Evolutionary conservation across 2,113 vertebrate genomes (phyloP).

Genomic region (Halichoeres trimaculatus): DNA sequence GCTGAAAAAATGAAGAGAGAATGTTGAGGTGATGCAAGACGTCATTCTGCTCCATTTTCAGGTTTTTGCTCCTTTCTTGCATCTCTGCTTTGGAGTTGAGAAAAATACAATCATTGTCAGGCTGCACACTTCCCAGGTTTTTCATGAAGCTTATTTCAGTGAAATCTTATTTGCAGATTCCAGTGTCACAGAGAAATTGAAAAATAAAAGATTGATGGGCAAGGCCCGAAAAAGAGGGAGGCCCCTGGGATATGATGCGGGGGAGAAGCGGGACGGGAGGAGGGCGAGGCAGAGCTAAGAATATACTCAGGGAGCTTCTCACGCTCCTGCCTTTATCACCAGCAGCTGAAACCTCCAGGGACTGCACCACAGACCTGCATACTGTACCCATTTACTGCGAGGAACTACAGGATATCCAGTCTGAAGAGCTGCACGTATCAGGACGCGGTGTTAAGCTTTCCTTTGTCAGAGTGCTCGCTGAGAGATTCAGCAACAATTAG

Average conservation of each 20-base stretch:
- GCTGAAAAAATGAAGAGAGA: too few relatives aligned
- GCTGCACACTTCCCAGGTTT: neutral
- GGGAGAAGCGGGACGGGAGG: constrained; percentile 12
- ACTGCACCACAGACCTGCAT: constrained; percentile 28
- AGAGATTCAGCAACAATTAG: neutral
- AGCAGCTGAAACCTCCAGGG: constrained; percentile 35
- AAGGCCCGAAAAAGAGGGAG: constrained; percentile 20
- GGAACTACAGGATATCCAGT: neutral
- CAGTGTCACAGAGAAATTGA: constrained; percentile 6
- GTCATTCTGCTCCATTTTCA: too few relatives aligned
- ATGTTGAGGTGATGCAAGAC: too few relatives aligned
- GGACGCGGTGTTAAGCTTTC: neutral
- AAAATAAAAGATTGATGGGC: constrained; percentile 36
- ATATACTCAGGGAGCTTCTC: constrained; percentile 49
- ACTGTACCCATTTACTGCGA: neutral
- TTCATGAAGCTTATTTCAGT: neutral
- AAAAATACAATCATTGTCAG: neutral
- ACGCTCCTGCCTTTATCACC: constrained; percentile 38
- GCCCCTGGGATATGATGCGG: neutral
- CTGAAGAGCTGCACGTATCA: neutral
- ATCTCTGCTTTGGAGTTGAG: too few relatives aligned
- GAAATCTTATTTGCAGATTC: constrained; percentile 16
- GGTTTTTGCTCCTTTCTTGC: too few relatives aligned
- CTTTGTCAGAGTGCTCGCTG: neutral
- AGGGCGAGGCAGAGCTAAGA: constrained; percentile 49